phyloP scores from a whole-genome alignment of 2,797 vertebrate species.

The Microchirus variegatus region DNA sequence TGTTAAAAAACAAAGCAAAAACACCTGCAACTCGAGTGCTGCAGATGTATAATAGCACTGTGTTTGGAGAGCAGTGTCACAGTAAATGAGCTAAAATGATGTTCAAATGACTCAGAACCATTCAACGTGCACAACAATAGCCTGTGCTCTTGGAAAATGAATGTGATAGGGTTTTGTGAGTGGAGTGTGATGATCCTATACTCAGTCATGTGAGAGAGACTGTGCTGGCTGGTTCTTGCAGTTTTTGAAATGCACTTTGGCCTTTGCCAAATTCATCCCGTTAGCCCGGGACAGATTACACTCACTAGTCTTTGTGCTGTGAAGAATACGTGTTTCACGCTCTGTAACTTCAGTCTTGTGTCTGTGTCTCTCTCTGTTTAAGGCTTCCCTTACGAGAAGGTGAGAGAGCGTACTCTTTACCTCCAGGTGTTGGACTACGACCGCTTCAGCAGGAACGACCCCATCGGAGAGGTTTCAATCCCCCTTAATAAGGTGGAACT shows the following conservation, averaged over 20 bases:
- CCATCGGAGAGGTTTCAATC: conserved; percentile 97
- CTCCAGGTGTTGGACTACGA: conserved; percentile 98
- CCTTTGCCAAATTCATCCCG: conserved; percentile 41
- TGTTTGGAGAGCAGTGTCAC: too few species aligned
- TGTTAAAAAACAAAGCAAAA: too few species aligned
- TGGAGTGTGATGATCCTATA: conserved; percentile 34
- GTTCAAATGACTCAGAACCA: too few species aligned
- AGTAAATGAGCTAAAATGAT: too few species aligned
- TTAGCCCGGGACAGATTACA: conserved; percentile 24
- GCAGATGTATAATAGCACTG: too few species aligned
- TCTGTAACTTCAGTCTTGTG: conserved; percentile 11
- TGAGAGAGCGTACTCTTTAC: conserved; percentile 95
- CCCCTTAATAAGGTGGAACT: conserved; percentile 98
- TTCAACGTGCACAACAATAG: too few species aligned
- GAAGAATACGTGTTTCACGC: conserved; percentile 20
- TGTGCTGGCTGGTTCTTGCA: conserved; percentile 13
- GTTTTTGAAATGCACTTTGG: conserved; percentile 21
- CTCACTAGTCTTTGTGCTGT: conserved; percentile 15
- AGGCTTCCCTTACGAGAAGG: conserved; percentile 99
- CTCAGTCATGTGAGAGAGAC: conserved; percentile 33
- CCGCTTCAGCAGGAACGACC: conserved; percentile 98
- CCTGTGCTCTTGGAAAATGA: too few species aligned
- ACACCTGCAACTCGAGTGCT: too few species aligned
- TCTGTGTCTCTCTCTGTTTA: conserved; percentile 37
- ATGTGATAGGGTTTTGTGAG: conserved; percentile 7